Evolutionary conservation across 2,797 vertebrate species (phyloP), one percentile per base, ranked within the genome.

Genomic region (Euphonia xanthogaster): DNA sequence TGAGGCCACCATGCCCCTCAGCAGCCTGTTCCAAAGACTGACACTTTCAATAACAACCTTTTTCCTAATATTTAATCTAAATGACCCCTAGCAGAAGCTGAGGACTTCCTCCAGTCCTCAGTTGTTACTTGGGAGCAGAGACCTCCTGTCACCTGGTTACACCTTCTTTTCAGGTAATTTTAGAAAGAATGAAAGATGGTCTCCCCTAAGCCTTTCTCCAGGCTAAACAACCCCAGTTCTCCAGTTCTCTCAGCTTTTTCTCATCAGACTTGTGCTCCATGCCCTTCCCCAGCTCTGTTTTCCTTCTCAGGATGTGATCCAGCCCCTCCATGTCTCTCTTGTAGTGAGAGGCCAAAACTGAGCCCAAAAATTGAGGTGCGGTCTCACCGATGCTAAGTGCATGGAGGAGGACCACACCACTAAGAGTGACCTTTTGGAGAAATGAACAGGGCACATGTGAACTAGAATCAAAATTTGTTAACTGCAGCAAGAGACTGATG

Each of bases 311-410:
- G 47, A 40, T 7, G 7, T 15, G 18, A 55, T 58, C 16, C 13
- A 33, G 20, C 0, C 0, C 13, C 33, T 73, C 20, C 1, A 12
- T 0, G 1, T 24, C 22, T 20, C 11, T 58, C 39, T 21, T 16
- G 21, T 0, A 3, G 3, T 23, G 42, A 54, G 12, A 31, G 12
- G 3, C 14, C 31, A n/a, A 39, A 68, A 28, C 21, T 39, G 22
- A 30, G 8, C 28, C 7, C 35, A 70, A 7, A 1, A 31, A 10
- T 39, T 0, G 0, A 40, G 13, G 2, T 37, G 31, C 0, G 0
- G 8, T 51, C 40, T 51, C 54, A 30, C 11, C 20, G 28, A 8
- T 22, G 23, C 14, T 3, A 0, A 35, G 9, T 12, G 19, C 25
- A 54, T 24, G 55, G 37, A 54, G n/a, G 35, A 70, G 57, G 25